Evolutionary conservation across 1,140 invertebrate species (phyloP).

Genomic region (Aphelenchoides besseyi): DNA sequence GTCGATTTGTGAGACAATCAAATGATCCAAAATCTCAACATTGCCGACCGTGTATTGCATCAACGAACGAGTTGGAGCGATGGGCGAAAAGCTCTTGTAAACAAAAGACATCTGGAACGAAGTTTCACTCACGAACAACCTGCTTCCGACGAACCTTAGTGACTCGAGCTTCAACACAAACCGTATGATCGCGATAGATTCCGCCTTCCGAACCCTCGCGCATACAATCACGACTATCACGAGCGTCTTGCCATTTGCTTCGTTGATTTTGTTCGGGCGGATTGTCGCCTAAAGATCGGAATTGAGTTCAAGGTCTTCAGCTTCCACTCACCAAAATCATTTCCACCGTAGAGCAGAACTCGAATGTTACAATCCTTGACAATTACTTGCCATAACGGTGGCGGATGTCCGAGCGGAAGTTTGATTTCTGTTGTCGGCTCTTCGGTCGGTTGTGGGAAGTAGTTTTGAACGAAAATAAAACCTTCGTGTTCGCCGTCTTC

Average conservation of each 20-base stretch:
- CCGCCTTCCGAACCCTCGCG: conserved; percentile 40
- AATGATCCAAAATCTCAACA: conserved; percentile 49
- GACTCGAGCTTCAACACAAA: conserved; percentile 36
- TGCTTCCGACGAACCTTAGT: conserved; percentile 31
- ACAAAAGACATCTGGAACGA: conserved; percentile 41
- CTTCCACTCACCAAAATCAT: conserved; percentile 47
- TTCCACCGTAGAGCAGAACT: conserved; percentile 46
- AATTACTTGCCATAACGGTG: conserved; percentile 27
- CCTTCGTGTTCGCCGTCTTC: conserved; percentile 10
- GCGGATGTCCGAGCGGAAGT: conserved; percentile 26
- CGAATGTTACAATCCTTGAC: conserved; percentile 40
- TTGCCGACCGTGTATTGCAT: conserved; percentile 40
- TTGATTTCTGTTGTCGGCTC: conserved; percentile 18
- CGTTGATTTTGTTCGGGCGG: conserved; percentile 32
- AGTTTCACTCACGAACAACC: no score
- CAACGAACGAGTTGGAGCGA: conserved; percentile 33
- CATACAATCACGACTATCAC: conserved; percentile 21
- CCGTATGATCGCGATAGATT: conserved; percentile 46
- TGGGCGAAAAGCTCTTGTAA: conserved; percentile 31
- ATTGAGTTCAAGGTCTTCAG: conserved; percentile 2
- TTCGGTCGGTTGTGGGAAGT: conserved; percentile 8
- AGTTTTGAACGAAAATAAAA: conserved; percentile 13
- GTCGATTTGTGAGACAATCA: conserved; percentile 50
- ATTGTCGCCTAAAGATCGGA: conserved; percentile 5
- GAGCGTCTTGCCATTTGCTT: conserved; percentile 39